These are phyloP conservation scores for Carposina sasakii DNA, from an alignment of 1,140 invertebrate genomes.

Conservation along the genomic window DNA sequence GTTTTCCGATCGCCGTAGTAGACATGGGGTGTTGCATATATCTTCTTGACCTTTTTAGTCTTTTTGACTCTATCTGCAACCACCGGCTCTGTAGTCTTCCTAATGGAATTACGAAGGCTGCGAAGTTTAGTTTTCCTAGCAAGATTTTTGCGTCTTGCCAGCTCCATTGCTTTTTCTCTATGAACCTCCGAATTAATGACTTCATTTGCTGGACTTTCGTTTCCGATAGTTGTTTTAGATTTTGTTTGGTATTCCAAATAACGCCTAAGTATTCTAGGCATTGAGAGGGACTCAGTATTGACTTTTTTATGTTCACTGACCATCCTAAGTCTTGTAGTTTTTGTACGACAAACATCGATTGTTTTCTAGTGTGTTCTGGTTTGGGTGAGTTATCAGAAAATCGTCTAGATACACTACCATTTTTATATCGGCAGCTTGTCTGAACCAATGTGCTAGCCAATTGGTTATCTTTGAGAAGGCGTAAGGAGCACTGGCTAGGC, in stretches of 20 bases:
- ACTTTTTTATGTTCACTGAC: slow-evolving; percentile 8
- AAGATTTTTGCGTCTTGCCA: slow-evolving; percentile 10
- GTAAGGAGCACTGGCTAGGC: slow-evolving; percentile 25
- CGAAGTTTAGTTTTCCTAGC: slow-evolving; percentile 36
- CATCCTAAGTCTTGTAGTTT: slow-evolving; percentile 8
- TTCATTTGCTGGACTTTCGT: slow-evolving; percentile 1
- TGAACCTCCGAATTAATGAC: not conserved
- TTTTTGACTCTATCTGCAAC: slow-evolving; percentile 17
- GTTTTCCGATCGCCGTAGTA: not conserved
- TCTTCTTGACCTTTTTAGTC: slow-evolving; percentile 9
- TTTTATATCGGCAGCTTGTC: slow-evolving; percentile 13
- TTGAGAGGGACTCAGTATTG: not conserved
- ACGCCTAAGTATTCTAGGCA: slow-evolving; percentile 14
- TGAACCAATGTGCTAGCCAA: slow-evolving; percentile 22
- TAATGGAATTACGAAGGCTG: slow-evolving; percentile 71
- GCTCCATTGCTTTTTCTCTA: not conserved
- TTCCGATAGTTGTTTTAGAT: slow-evolving; percentile 8
- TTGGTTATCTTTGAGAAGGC: slow-evolving; percentile 32
- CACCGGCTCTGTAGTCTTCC: slow-evolving; percentile 31
- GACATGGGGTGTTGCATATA: slow-evolving; percentile 8
- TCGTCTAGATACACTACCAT: slow-evolving; percentile 30
- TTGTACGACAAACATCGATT: not conserved
- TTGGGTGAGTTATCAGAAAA: slow-evolving; percentile 18
- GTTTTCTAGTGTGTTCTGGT: slow-evolving; percentile 3
- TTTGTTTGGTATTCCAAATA: slow-evolving; percentile 11